These are phyloP conservation scores for Yasuhikotakia modesta DNA, from an alignment of 2,797 vertebrate species.

Conservation along the genomic window DNA sequence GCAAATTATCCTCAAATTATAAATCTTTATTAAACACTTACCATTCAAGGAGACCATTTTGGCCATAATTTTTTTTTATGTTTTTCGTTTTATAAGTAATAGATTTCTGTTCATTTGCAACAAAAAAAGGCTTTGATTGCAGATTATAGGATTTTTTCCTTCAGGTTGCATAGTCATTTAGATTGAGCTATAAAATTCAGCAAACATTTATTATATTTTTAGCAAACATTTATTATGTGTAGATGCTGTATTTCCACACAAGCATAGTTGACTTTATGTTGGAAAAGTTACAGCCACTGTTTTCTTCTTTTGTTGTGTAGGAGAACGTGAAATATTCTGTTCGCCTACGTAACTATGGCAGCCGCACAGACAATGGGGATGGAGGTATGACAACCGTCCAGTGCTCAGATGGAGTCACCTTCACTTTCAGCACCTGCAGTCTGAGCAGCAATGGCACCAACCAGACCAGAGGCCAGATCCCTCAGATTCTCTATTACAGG, in stretches of 20 bases:
- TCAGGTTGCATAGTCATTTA: no score
- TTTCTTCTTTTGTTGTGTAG: slow-evolving; percentile 68
- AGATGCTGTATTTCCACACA: not conserved
- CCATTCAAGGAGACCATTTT: no score
- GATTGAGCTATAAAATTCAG: no score
- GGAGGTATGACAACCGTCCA: slow-evolving; percentile 99
- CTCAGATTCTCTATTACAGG: slow-evolving; percentile 98
- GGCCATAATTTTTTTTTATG: no score
- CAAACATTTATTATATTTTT: no score
- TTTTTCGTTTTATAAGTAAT: no score
- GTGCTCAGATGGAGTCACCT: slow-evolving; percentile 93
- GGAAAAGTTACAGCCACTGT: not conserved
- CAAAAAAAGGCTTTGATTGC: no score
- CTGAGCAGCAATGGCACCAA: slow-evolving; percentile 99
- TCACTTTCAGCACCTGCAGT: slow-evolving; percentile 97
- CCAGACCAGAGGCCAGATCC: slow-evolving; percentile 96
- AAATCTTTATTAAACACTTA: no score
- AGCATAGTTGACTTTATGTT: not conserved
- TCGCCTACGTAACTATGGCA: slow-evolving; percentile 95
- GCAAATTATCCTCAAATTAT: no score
- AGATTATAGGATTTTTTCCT: no score
- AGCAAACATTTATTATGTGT: no score
- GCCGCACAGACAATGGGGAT: slow-evolving; percentile 97
- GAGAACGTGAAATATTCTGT: slow-evolving; percentile 97
- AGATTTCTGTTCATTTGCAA: no score